These are phyloP conservation scores for Dynastes grantii DNA, from an alignment of 2,888 invertebrate genomes.

Conservation along the genomic window DNA sequence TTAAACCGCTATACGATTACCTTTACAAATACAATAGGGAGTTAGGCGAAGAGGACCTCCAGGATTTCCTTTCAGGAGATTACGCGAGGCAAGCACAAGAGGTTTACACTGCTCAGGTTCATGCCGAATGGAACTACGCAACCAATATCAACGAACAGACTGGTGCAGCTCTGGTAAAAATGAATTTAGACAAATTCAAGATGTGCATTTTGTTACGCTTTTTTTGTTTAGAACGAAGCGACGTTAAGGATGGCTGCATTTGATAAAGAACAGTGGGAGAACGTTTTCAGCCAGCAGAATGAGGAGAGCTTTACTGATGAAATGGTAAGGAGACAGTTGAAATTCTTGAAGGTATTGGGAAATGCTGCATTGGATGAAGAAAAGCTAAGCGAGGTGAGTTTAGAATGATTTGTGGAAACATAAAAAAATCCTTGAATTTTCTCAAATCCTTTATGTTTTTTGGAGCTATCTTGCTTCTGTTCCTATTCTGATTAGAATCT, in stretches of 20 bases:
- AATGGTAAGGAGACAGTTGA: slow-evolving; percentile 68
- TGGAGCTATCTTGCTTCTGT: no score
- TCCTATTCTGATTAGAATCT: no score
- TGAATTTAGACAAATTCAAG: not conserved
- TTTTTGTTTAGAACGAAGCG: slow-evolving; percentile 56
- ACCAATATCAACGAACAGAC: slow-evolving; percentile 65
- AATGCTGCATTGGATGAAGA: slow-evolving; percentile 68
- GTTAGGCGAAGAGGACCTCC: slow-evolving; percentile 56
- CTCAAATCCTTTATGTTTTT: not conserved
- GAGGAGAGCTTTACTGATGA: slow-evolving; percentile 68
- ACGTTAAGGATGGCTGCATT: slow-evolving; percentile 63
- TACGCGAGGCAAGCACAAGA: slow-evolving; percentile 40
- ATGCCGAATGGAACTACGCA: slow-evolving; percentile 49
- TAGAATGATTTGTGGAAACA: not conserved
- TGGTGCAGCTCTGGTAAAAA: slow-evolving; percentile 59
- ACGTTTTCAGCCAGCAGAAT: slow-evolving; percentile 64
- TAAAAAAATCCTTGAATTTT: no score
- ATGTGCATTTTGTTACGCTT: not conserved
- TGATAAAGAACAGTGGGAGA: slow-evolving; percentile 68
- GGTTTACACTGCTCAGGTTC: slow-evolving; percentile 36
- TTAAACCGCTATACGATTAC: slow-evolving; percentile 74
- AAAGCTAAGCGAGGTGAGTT: slow-evolving; percentile 65
- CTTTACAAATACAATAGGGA: slow-evolving; percentile 77
- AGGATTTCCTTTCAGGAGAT: slow-evolving; percentile 35
- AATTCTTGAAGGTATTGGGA: slow-evolving; percentile 70